phyloP scores from a whole-genome alignment of 2,113 vertebrate genomes.

The Astur gentilis region DNA sequence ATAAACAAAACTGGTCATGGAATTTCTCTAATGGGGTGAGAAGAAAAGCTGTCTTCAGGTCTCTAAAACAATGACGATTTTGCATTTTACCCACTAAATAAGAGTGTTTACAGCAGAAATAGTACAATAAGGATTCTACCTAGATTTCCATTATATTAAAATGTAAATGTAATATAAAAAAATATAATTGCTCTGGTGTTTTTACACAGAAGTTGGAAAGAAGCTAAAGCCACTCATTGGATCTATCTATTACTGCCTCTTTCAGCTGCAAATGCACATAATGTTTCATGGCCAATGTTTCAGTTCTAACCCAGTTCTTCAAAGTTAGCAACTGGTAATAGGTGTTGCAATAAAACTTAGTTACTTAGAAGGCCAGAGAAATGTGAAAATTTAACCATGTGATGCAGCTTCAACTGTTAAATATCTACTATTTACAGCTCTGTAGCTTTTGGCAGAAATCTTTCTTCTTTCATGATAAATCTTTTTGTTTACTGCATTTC shows the following conservation, averaged over 20 bases:
- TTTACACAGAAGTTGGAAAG: background rate
- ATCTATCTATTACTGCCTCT: background rate
- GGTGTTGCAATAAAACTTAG: background rate
- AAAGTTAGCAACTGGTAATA: background rate
- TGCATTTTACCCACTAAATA: background rate
- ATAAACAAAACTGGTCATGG: background rate
- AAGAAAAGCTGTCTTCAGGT: background rate
- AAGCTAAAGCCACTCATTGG: background rate
- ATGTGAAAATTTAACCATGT: background rate
- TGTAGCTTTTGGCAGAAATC: background rate
- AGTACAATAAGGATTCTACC: background rate
- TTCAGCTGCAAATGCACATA: background rate
- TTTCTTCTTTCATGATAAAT: background rate
- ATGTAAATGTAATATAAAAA: background rate
- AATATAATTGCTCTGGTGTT: background rate
- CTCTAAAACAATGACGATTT: background rate
- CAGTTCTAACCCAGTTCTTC: background rate
- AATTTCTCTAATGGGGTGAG: background rate
- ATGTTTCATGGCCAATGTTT: accelerated
- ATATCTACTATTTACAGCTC: background rate
- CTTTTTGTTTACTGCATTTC: background rate
- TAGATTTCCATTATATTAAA: background rate
- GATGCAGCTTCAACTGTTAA: background rate
- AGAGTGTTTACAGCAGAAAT: background rate
- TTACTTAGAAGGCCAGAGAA: background rate